These are phyloP conservation scores for Lutra lutra DNA, from an alignment of 2,797 vertebrate genomes.

Conservation along the genomic window DNA sequence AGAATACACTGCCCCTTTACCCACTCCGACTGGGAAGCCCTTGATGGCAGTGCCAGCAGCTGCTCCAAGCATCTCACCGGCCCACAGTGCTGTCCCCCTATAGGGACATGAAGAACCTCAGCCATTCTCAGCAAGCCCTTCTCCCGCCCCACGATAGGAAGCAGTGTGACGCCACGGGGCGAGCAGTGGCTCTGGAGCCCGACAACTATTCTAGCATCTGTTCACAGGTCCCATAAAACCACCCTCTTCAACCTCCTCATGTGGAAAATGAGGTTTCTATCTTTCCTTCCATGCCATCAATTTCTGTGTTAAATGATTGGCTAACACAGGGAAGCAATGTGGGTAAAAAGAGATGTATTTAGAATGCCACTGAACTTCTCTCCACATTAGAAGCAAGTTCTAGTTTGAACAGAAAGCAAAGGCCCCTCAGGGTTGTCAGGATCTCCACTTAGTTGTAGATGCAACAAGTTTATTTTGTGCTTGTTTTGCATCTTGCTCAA, in stretches of 20 bases:
- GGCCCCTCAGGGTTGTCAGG: neutral
- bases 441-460: neutral
- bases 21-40: neutral
- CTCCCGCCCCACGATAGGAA: neutral
- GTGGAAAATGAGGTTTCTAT: neutral
- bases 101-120: neutral
- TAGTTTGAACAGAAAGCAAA: neutral
- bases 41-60: neutral
- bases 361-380: neutral
- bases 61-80: neutral
- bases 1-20: neutral
- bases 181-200: neutral
- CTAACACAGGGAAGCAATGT: neutral
- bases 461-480: neutral
- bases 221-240: neutral
- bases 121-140: neutral
- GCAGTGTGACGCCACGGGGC: neutral
- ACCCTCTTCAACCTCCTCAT: neutral
- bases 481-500: neutral
- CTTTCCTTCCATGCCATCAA: neutral
- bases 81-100: neutral
- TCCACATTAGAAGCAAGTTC: neutral
- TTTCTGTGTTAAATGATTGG: neutral
- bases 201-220: neutral
- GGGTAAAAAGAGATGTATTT: neutral